These are phyloP conservation scores for Chouioia cunea DNA, from an alignment of 2,888 invertebrate genomes.

Conservation along the genomic window DNA sequence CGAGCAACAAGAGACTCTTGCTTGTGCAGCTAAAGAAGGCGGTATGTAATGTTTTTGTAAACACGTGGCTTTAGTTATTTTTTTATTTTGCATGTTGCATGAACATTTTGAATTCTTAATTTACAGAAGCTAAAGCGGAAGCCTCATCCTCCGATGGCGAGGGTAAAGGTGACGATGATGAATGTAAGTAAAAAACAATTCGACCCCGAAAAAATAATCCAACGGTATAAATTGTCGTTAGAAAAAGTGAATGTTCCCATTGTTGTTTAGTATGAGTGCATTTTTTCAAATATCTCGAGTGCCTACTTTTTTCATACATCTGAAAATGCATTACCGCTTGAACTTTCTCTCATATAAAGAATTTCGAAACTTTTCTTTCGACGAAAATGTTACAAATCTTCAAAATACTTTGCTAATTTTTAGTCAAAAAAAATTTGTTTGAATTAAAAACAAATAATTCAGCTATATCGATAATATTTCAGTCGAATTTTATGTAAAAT, in stretches of 20 bases:
- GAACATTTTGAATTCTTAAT: conserved; percentile 49
- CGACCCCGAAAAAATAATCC: conserved; percentile 32
- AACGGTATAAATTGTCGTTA: conserved; percentile 1
- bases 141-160: conserved; percentile 65
- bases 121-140: conserved; percentile 66
- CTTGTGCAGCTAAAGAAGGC: conserved; percentile 70
- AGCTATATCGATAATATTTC: too few species aligned
- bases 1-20: conserved; percentile 62
- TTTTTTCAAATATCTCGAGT: conserved; percentile 26
- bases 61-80: conserved; percentile 1
- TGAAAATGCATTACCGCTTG: conserved; percentile 53
- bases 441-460: too few species aligned
- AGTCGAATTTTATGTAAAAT: too few species aligned
- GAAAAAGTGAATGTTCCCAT: conserved; percentile 15
- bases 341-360: too few species aligned
- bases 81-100: conserved; percentile 54
- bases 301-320: conserved; percentile 51
- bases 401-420: too few species aligned
- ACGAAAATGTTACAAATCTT: too few species aligned
- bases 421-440: too few species aligned
- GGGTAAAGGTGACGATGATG: conserved; percentile 57
- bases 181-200: conserved; percentile 44
- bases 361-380: too few species aligned
- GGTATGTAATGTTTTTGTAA: conserved; percentile 68
- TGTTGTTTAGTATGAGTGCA: conserved; percentile 16